Percentiles rank a stretch among this genome's conserved stretches.
Evolutionary conservation across 2,888 invertebrate species (phyloP).

Genomic region (Teleogryllus oceanicus): DNA sequence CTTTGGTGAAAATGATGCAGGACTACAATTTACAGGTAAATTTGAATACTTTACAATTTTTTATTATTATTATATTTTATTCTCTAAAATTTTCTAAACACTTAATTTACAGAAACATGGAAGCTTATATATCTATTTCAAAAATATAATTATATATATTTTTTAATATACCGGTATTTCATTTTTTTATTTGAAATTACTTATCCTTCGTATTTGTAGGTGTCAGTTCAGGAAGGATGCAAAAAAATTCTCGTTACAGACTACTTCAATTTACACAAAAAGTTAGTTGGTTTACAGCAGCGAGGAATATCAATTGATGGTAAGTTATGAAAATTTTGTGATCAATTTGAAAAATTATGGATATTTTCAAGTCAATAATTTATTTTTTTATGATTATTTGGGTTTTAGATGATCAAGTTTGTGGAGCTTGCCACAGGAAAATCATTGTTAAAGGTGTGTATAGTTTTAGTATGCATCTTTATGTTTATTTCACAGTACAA

Average conservation of each 20-base stretch:
- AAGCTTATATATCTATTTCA: too few species aligned
- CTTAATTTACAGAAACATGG: too few species aligned
- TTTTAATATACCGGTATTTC: too few species aligned
- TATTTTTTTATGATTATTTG: conserved; percentile 33
- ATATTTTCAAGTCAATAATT: conserved; percentile 26
- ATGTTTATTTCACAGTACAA: neutral
- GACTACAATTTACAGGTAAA: conserved; percentile 86
- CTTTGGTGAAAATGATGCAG: conserved; percentile 89
- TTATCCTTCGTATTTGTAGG: conserved; percentile 48
- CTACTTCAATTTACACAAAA: conserved; percentile 82
- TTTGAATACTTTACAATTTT: neutral
- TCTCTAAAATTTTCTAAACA: too few species aligned
- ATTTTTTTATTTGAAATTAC: too few species aligned
- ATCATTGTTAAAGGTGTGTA: conserved; percentile 65
- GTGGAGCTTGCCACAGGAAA: conserved; percentile 73
- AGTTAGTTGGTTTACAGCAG: conserved; percentile 72
- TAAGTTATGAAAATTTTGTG: conserved; percentile 40
- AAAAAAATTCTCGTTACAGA: conserved; percentile 86
- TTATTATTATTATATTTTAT: too few species aligned
- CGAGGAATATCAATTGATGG: conserved; percentile 68
- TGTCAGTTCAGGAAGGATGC: conserved; percentile 85
- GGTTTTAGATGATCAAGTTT: conserved; percentile 68
- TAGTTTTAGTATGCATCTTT: neutral
- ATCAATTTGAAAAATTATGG: neutral
- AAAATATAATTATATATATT: too few species aligned